Base-by-base conservation (phyloP, 2,113 vertebrate genomes). In the Albula goreensis region DNA sequence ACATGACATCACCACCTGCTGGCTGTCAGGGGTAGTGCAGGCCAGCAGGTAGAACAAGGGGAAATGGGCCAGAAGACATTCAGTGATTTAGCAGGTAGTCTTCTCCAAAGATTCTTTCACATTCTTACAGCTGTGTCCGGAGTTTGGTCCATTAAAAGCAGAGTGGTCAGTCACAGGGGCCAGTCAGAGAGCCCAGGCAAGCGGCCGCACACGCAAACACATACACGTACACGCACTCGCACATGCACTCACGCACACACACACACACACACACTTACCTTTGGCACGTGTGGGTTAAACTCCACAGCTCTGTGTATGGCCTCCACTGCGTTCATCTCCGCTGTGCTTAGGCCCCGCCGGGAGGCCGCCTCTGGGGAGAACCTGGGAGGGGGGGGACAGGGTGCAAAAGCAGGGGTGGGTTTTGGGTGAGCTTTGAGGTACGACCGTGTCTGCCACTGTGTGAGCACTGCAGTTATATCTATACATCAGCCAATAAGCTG, bases 221-320 rank as follows among this genome's bases (percentile, higher is more conserved):
- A 41, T 41, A 41, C 31, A 41, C 31, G 31, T 41, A 41, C 31
- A 41, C 31, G 1, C 31, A 41, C 31, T 1, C 31, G 1, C 31
- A 41, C 31, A 41, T 41, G 31, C 31, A 41, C 31, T 1, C 31
- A 41, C 31, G 1, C 31, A 41, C 31, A 41, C 31, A 41, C 31
- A 41, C 31, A 41, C 31, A 41, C 31, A 41, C 31, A 41, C 31
- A 41, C 31, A 41, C 31, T 41, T 41, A 99, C 98, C 97, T 99
- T 99, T 95, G 98, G 98, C 94, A 99, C 98, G 77, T 99, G 98
- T 92, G 98, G 98, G 94, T 99, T 99, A 95, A 99, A 99, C 94
- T 99, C 98, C 89, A 99, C 98, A 83, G 98, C 98, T 96, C 98
- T 97, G 94, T 99, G 98, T 95, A 99, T 99, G 91, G 98, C 98